Base-by-base conservation (phyloP, 2,113 vertebrate genomes). In the Eublepharis macularius region DNA sequence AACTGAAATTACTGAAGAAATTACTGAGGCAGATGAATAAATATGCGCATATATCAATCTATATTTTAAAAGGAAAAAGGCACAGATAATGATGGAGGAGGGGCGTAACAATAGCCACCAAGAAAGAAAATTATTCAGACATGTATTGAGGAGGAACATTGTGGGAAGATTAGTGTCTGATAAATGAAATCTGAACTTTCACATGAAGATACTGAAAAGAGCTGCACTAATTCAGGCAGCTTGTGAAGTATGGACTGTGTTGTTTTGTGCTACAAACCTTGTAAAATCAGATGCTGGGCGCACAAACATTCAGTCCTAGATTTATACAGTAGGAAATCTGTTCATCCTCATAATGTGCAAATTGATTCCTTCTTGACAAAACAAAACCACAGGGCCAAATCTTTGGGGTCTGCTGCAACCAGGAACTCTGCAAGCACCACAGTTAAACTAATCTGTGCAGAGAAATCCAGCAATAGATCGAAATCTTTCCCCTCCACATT, bases 41-140 rank as follows among this genome's bases (percentile, higher is more conserved):
- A 85, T 85, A 85, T 72, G 76, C 76, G 51, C 83, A 79, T 85
- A 85, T 63, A 85, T 79, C 66, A 85, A 66, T 32, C 54, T 54
- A 70, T 72, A 72, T 84, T 79, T 79, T 34, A 69, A 68, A 60
- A 12, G 65, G 34, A 77, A 60, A 76, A 63, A 36, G 83, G 49
- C 76, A 29, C 39, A 32, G 76, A 60, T 85, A 72, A 79, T 79
- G 51, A 80, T 19, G 49, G 66, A 78, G 66, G 69, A 47, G 49
- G 39, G 24, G 76, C 57, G 21, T 10, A 24, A 73, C 49, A 80
- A 73, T 73, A 68, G 41, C 83, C 76, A 78, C 39, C 76, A 85
- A 47, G 72, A 80, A 70, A 85, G 19, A 72, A 68, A 85, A 80
- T 79, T 80, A 79, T 85, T 85, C 76, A 85, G 8, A 79, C 69